Percentiles rank a stretch among this genome's conserved stretches.
Evolutionary conservation across 1,140 invertebrate species (phyloP).

Genomic region (Aricia agestis): DNA sequence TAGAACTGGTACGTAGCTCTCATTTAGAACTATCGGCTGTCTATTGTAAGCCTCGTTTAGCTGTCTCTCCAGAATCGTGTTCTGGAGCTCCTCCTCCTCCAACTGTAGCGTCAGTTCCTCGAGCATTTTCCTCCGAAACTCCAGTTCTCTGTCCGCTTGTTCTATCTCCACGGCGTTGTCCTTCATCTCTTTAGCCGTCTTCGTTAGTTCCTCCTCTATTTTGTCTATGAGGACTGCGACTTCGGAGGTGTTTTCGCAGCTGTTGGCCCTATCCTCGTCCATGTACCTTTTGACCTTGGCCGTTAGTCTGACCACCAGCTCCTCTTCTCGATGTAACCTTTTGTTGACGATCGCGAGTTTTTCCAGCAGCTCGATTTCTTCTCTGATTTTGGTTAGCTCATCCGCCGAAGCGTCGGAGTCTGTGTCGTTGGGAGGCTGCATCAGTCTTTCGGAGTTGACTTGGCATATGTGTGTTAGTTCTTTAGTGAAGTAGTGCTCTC

Average conservation of each 20-base stretch:
- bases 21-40: conserved; percentile 64
- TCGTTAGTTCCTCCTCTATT: conserved; percentile 75
- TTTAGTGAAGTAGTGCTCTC: conserved; percentile 75
- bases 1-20: conserved; percentile 65
- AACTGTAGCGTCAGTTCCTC: conserved; percentile 81
- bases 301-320: conserved; percentile 80
- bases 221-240: conserved; percentile 72
- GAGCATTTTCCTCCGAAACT: conserved; percentile 78
- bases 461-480: conserved; percentile 72
- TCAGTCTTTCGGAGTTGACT: conserved; percentile 72
- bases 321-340: conserved; percentile 82
- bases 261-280: conserved; percentile 76
- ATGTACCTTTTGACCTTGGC: conserved; percentile 81
- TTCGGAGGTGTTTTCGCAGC: conserved; percentile 74
- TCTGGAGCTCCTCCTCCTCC: conserved; percentile 79
- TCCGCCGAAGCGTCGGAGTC: conserved; percentile 72
- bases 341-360: conserved; percentile 84
- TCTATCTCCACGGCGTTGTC: conserved; percentile 77
- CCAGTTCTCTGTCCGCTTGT: conserved; percentile 79
- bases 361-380: conserved; percentile 82
- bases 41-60: conserved; percentile 64
- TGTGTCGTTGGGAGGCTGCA: conserved; percentile 73
- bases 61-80: conserved; percentile 60
- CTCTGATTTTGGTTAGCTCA: conserved; percentile 74
- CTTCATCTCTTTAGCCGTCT: conserved; percentile 80